A percentile compares a stretch with the other conserved stretches of the same genome.
Conservation (phyloP, 2,113 vertebrate species). For the Erpornis zantholeuca region DNA sequence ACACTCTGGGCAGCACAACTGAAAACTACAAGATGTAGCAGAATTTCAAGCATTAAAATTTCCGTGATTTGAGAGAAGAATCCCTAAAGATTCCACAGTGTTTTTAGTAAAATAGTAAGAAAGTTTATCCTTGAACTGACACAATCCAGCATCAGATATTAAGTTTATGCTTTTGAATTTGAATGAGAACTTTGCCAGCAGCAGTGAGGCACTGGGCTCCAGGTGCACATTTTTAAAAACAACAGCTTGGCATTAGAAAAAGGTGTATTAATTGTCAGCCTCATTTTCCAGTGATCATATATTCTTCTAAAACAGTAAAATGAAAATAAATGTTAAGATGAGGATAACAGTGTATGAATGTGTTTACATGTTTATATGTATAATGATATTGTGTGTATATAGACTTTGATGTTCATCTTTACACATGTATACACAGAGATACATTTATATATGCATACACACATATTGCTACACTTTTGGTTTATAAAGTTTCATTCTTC, state of each 20-base stretch:
- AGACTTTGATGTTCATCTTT: background rate
- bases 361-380: background rate
- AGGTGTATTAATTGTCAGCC: background rate
- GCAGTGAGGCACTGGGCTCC: background rate
- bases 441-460: background rate
- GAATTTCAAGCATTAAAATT: background rate
- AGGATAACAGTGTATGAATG: background rate
- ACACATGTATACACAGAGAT: background rate
- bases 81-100: background rate
- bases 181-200: background rate
- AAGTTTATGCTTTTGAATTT: background rate
- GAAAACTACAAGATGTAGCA: background rate
- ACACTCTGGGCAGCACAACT: background rate
- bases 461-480: rapidly evolving
- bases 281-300: background rate
- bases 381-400: background rate
- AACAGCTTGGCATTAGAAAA: background rate
- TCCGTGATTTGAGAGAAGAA: background rate
- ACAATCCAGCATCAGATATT: background rate
- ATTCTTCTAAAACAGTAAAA: background rate
- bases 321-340: background rate
- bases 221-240: background rate
- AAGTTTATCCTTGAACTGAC: background rate
- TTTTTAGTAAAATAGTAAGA: background rate
- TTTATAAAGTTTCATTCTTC: background rate